A percentile compares a stretch with the other conserved stretches of the same genome.
Evolutionary conservation across 2,797 vertebrate genomes (phyloP).

Genomic region (Chloroceryle inda): DNA sequence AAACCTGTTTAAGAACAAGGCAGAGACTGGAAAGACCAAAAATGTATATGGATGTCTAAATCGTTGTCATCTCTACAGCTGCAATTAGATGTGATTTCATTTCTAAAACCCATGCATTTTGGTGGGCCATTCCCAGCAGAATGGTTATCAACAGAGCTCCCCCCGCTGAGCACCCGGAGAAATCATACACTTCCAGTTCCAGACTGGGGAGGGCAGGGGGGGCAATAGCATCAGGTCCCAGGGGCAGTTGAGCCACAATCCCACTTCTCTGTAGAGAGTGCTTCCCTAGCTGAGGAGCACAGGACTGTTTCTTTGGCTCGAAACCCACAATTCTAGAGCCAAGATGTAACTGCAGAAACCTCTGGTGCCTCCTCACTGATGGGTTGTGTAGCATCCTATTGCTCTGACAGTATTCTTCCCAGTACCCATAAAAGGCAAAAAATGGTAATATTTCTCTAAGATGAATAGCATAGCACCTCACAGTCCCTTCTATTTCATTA

Average conservation of each 20-base stretch:
- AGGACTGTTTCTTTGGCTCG: background rate
- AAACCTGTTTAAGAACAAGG: background rate
- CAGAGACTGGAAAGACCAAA: background rate
- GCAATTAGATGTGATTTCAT: background rate
- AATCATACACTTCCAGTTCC: accelerated
- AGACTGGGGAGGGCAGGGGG: background rate
- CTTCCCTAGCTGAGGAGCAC: background rate
- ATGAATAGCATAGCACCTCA: background rate
- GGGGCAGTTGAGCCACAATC: accelerated
- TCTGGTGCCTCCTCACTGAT: background rate
- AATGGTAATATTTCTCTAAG: background rate
- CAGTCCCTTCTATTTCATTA: background rate
- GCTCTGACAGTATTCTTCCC: background rate
- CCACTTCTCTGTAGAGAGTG: background rate
- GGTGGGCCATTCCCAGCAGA: background rate
- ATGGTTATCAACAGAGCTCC: background rate
- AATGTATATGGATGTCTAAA: background rate
- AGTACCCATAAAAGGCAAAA: background rate
- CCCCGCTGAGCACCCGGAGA: background rate
- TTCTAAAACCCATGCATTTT: background rate
- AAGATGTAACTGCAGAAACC: background rate
- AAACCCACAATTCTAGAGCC: background rate
- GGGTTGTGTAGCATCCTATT: background rate
- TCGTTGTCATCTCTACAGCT: background rate
- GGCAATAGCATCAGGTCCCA: background rate